These are phyloP conservation scores for Porites lutea DNA, from an alignment of 64 coral and sea anemone species.

Conservation along the genomic window DNA sequence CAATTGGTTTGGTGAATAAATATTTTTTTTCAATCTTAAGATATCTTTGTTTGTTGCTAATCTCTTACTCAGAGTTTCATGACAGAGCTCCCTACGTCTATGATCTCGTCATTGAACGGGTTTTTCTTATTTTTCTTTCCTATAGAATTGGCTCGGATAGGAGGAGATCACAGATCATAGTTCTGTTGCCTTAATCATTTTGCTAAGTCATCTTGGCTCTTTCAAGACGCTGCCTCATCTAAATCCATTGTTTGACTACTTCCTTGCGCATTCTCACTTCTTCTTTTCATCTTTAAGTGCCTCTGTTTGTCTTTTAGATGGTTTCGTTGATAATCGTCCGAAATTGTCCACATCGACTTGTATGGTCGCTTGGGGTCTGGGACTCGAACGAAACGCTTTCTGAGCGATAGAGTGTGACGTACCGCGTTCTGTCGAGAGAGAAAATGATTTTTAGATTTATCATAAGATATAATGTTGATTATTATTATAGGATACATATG, in stretches of 20 bases:
- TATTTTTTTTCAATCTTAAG: too few relatives aligned
- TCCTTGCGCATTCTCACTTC: not conserved
- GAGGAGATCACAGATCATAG: too few relatives aligned
- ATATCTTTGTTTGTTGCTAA: too few relatives aligned
- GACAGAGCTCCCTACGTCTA: too few relatives aligned
- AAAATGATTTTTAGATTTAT: not conserved
- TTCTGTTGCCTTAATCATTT: too few relatives aligned
- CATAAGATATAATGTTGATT: not conserved
- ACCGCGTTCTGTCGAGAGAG: slow-evolving; percentile 41
- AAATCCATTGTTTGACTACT: not conserved
- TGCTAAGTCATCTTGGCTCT: not conserved
- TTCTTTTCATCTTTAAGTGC: not conserved
- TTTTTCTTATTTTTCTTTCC: too few relatives aligned
- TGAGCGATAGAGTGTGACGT: slow-evolving; percentile 29
- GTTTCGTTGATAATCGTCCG: slow-evolving; percentile 25
- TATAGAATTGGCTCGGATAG: too few relatives aligned
- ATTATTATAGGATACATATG: too few relatives aligned
- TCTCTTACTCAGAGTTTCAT: too few relatives aligned
- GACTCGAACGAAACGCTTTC: slow-evolving; percentile 44
- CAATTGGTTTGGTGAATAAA: too few relatives aligned
- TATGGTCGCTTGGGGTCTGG: slow-evolving; percentile 48
- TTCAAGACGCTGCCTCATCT: not conserved
- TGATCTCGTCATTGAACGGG: too few relatives aligned
- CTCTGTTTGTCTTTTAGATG: slow-evolving; percentile 16
- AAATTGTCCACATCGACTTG: slow-evolving; percentile 54